phyloP scores from a whole-genome alignment of 2,113 vertebrate genomes.

The Paraplagusia blochii region DNA sequence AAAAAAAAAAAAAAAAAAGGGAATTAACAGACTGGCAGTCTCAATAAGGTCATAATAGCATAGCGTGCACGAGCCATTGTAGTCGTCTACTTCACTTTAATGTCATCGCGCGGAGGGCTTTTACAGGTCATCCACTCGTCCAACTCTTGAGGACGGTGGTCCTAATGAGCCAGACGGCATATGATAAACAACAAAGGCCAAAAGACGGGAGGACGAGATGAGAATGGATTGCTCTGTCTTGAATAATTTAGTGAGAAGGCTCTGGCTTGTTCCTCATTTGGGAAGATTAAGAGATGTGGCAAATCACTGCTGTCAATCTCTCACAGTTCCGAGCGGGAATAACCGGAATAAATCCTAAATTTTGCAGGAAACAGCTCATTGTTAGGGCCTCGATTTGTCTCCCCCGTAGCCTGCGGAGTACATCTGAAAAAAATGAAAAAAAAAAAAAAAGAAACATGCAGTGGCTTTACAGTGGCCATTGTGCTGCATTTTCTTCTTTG shows the following conservation, averaged over 20 bases:
- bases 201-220: constrained; percentile 53
- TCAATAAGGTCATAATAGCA: constrained; percentile 9
- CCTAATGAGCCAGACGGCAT: constrained; percentile 46
- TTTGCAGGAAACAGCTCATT: constrained; percentile 53
- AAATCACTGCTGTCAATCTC: constrained; percentile 69
- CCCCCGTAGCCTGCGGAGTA: constrained; percentile 36
- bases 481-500: constrained; percentile 51
- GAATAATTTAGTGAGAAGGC: constrained; percentile 72
- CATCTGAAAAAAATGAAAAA: constrained; percentile 31
- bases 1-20: constrained; percentile 13
- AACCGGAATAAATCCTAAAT: constrained; percentile 65
- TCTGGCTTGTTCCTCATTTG: constrained; percentile 68
- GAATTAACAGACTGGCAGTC: constrained; percentile 16
- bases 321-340: constrained; percentile 42
- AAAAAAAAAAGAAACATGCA: constrained; percentile 50
- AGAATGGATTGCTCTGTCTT: constrained; percentile 61
- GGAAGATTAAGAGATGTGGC: constrained; percentile 70
- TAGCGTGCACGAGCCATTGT: constrained; percentile 10
- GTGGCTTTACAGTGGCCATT: constrained; percentile 65
- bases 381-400: constrained; percentile 40
- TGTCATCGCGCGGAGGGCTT: constrained; percentile 19
- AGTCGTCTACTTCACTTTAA: constrained; percentile 26
- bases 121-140: constrained; percentile 14
- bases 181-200: constrained; percentile 18
- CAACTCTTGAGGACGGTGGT: constrained; percentile 14